Evolutionary conservation across 2,113 vertebrate genomes (phyloP).

Genomic region (Bos javanicus): DNA sequence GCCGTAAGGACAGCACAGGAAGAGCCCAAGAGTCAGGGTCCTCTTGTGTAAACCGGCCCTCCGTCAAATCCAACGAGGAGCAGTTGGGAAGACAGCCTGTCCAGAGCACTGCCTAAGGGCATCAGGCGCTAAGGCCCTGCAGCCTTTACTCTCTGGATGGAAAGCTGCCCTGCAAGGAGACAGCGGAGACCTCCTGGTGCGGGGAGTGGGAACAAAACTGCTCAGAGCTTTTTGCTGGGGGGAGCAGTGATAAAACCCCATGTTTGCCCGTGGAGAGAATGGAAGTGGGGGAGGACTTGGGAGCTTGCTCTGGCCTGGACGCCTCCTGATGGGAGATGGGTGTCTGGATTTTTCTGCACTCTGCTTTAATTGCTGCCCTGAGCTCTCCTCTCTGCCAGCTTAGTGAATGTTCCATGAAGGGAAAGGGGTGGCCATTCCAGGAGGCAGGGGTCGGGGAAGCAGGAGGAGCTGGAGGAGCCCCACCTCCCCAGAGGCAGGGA

Average conservation of each 20-base stretch:
- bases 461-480: no score
- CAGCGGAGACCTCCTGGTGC: background rate
- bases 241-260: background rate
- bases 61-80: background rate
- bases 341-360: accelerated
- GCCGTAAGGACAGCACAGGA: background rate
- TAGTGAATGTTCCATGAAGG: background rate
- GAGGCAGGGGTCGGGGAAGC: background rate
- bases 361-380: background rate
- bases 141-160: background rate
- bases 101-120: background rate
- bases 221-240: background rate
- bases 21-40: background rate
- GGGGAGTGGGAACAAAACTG: accelerated
- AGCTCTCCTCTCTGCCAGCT: background rate
- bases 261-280: accelerated
- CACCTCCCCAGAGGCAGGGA: accelerated
- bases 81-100: background rate
- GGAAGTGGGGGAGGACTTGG: background rate
- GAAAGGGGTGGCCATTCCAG: background rate
- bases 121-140: background rate
- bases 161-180: no score
- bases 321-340: accelerated
- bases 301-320: background rate
- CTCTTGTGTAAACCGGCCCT: background rate